These are phyloP conservation scores for Trichechus manatus DNA, from an alignment of 2,113 vertebrate genomes.

Conservation along the genomic window DNA sequence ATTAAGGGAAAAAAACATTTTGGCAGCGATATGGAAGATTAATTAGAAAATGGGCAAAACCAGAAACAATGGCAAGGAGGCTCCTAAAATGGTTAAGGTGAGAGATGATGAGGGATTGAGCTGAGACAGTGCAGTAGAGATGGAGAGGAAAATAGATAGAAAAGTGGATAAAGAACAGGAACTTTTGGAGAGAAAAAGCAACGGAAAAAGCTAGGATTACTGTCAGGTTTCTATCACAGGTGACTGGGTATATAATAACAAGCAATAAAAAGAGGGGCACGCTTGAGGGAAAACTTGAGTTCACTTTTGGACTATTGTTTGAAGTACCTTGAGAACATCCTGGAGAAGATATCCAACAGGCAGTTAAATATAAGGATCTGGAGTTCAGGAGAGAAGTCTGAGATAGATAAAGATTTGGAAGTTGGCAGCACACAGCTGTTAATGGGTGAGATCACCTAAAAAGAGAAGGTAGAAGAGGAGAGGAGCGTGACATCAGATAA, in stretches of 20 bases:
- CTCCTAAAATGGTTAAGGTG: not conserved
- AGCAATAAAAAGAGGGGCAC: not conserved
- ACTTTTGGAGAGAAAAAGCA: not conserved
- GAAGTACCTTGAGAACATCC: slow-evolving; percentile 69
- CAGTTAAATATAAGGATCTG: slow-evolving; percentile 48
- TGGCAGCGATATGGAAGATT: not conserved
- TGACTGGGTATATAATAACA: not conserved
- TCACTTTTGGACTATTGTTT: not conserved
- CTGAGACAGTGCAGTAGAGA: not conserved
- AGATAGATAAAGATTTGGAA: slow-evolving; percentile 45
- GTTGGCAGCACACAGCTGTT: not conserved
- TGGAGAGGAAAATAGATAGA: not conserved
- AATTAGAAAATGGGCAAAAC: slow-evolving; percentile 52
- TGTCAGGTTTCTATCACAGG: not conserved
- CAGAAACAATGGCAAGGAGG: not conserved
- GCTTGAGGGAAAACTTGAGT: not conserved
- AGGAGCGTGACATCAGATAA: slow-evolving; percentile 16
- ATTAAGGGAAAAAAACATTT: not conserved
- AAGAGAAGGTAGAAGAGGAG: slow-evolving; percentile 24
- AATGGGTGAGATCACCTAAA: slow-evolving; percentile 46
- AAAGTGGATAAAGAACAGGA: not conserved
- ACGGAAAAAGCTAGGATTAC: not conserved
- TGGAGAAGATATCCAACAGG: slow-evolving; percentile 39
- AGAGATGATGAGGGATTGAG: slow-evolving; percentile 3
- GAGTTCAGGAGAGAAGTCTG: slow-evolving; percentile 59